Conservation (phyloP, 2,113 vertebrate genomes). For the Zootoca vivipara region DNA sequence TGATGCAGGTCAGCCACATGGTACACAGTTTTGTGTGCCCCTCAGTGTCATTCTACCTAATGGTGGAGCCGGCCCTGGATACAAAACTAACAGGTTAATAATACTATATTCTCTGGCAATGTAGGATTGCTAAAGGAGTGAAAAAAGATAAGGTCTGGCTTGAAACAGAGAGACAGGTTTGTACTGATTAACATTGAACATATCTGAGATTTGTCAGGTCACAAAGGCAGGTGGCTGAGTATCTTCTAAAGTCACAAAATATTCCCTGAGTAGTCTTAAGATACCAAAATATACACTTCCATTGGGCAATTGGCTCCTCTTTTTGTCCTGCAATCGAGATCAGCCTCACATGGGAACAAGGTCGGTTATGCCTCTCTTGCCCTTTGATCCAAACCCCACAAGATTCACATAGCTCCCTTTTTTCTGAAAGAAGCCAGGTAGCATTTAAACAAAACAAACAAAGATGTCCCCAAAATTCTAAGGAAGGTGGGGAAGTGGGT, state of each 20-base stretch:
- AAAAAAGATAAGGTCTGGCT: constrained; percentile 21
- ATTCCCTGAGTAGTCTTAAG: constrained; percentile 73
- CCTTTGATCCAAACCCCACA: constrained; percentile 31
- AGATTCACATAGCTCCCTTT: constrained; percentile 35
- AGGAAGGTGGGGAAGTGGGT: constrained; percentile 40
- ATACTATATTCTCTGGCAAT: not conserved
- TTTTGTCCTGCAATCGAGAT: constrained; percentile 33
- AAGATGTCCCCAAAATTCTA: constrained; percentile 35
- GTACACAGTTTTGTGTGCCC: no score
- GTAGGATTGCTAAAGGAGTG: not conserved
- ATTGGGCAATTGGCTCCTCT: constrained; percentile 39
- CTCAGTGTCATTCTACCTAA: no score
- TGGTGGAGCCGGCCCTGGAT: not conserved
- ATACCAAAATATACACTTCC: constrained; percentile 45
- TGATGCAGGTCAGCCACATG: no score
- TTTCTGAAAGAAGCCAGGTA: constrained; percentile 35
- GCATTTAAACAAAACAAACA: rapidly evolving
- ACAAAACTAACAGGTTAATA: no score
- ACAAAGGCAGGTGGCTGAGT: constrained; percentile 43
- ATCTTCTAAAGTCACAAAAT: constrained; percentile 33
- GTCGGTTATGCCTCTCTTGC: not conserved
- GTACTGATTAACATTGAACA: not conserved
- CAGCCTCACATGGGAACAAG: not conserved
- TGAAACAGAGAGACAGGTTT: not conserved
- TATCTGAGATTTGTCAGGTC: constrained; percentile 27